Evolutionary conservation across 2,797 vertebrate genomes (phyloP).

Genomic region (Lepilemur septentrionalis): DNA sequence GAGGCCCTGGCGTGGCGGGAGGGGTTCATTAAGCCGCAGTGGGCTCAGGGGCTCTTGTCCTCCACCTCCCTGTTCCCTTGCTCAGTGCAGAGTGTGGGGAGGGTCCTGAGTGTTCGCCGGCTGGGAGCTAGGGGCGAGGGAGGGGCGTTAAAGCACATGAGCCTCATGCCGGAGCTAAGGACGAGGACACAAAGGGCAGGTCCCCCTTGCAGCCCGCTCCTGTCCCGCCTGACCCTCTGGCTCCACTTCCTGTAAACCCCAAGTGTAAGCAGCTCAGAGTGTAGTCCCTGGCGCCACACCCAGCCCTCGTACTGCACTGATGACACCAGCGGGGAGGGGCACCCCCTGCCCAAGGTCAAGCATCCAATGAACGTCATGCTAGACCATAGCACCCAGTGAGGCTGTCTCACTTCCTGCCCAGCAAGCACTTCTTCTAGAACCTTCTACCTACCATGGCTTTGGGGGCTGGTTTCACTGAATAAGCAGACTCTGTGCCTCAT

Average conservation of each 20-base stretch:
- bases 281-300: rapidly evolving
- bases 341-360: neutral
- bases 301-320: rapidly evolving
- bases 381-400: neutral
- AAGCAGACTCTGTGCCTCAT: neutral
- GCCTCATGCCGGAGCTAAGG: neutral
- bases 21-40: neutral
- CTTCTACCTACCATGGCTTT: neutral
- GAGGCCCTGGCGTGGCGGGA: neutral
- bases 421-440: neutral
- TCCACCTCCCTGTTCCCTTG: neutral
- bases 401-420: neutral
- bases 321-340: neutral
- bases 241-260: neutral
- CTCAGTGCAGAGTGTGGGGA: neutral
- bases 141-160: neutral
- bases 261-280: neutral
- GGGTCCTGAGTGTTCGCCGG: neutral
- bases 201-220: neutral
- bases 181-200: neutral
- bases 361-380: rapidly evolving
- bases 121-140: neutral
- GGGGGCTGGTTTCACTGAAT: neutral
- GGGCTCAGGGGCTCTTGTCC: neutral
- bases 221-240: neutral